Evolutionary conservation across 2,113 vertebrate genomes (phyloP).

Genomic region (Phrynosoma platyrhinos): DNA sequence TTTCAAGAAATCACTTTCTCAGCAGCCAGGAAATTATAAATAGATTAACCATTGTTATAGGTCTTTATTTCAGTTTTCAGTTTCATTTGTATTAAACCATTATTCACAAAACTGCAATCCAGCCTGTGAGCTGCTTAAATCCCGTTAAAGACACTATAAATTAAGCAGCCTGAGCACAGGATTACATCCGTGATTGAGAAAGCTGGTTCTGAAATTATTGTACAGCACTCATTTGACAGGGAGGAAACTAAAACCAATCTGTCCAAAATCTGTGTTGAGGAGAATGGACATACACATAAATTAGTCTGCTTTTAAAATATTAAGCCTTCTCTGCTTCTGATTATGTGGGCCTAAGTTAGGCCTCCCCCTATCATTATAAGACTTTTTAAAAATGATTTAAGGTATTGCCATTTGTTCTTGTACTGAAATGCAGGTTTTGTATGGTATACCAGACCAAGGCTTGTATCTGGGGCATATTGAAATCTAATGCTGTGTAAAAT

Average conservation of each 20-base stretch:
- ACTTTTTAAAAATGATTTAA: conserved; percentile 18
- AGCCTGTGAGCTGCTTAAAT: background rate
- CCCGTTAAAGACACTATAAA: background rate
- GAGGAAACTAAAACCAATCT: background rate
- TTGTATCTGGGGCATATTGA: conserved; percentile 83
- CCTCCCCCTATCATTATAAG: background rate
- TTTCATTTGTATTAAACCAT: conserved; percentile 10
- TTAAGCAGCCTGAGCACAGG: background rate
- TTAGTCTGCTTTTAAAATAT: background rate
- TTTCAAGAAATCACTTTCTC: conserved; percentile 18
- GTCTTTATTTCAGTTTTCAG: background rate
- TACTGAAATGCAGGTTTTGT: conserved; percentile 61
- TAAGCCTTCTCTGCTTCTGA: background rate
- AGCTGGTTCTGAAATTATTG: background rate
- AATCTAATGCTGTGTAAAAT: conserved; percentile 84
- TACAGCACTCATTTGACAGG: background rate
- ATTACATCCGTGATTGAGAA: background rate
- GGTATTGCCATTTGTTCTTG: conserved; percentile 66
- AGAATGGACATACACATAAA: background rate
- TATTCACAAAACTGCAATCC: background rate
- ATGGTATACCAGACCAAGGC: conserved; percentile 57
- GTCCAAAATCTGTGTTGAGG: conserved; percentile 19
- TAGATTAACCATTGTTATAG: background rate
- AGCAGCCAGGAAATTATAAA: conserved; percentile 13
- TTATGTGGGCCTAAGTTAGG: background rate